Base-by-base conservation (phyloP, 2,797 vertebrate species). In the Mormyrops attenuatus region DNA sequence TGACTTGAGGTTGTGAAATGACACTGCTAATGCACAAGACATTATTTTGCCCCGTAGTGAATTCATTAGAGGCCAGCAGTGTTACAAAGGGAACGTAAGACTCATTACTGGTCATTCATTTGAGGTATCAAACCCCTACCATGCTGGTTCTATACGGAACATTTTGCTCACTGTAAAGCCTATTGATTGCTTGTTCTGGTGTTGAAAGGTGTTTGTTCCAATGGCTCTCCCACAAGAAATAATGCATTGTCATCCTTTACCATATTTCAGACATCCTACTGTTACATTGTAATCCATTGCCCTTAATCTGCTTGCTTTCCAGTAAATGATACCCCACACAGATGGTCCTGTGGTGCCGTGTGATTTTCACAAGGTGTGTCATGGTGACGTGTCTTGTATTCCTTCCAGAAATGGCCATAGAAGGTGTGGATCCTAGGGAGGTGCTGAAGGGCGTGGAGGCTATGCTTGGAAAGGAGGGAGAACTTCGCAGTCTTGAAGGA, bases 381-480 rank as follows among this genome's bases (percentile, higher is more conserved):
- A 44, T 38, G 63, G 7, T 88, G 63, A 88, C 13, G 20, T 49
- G 17, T 69, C 4, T 2, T 8, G n/a, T 49, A 11, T 66, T 47
- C 38, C 41, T 47, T 17, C 4, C 15, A 88, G 87, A 88, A 66
- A 99, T 99, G 98, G 97, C 98, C 30, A 97, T 96, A 0, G 97
- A 97, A 94, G 97, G 97, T 3, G 97, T 99, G 93, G 97, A 99
- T 93, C 98, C 98, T 91, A 97, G 97, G 93, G 97, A 99, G 91
- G 97, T 99, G 63, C 94, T 99, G 73, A 98, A 98, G 93, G 98
- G 97, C n/a, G 94, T 99, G 88, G 98, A 98, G 91, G 93, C 95
- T 88, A 96, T 98, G 34, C 95, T 99, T 89, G 98, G 97, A 69
- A 97, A 97, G 49, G 97, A 98, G 93, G 98, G 98, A 63, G 98